Evolutionary conservation across 2,797 vertebrate genomes (phyloP), one percentile per base, ranked within the genome.

Genomic region (Triplophysa bombifrons): DNA sequence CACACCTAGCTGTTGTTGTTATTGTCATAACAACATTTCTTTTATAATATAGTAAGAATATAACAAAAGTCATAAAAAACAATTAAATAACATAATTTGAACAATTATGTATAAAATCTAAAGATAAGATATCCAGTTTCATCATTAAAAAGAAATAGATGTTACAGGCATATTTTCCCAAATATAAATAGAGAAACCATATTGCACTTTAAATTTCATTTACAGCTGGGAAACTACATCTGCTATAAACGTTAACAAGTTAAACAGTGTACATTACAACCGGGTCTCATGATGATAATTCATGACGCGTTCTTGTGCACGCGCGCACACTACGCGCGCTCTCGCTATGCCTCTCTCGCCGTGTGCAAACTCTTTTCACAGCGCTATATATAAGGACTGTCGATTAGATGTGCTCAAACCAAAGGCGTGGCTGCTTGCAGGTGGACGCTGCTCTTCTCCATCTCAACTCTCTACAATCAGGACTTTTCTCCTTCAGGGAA

Each of bases 371-470:
- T 88, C 78, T 90, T 91, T 92, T 85, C 80, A 86, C 78, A 17
- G 34, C 8, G 66, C 76, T 92, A 91, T 92, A 93, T 91, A 91
- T 86, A 84, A 82, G 60, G 11, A 60, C 56, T 30, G 70, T 27
- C 38, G 76, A 65, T 61, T 81, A 79, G 81, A 86, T 84, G 81
- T 83, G 87, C 86, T 51, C 82, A 87, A 30, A 83, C 56, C 70
- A 76, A 46, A 88, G 88, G 87, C 81, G 90, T 88, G 87, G 86
- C 80, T 75, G 64, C 58, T 0, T 60, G 84, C 91, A 91, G 90
- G 91, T 92, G 88, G 78, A 66, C 70, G 55, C 41, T 69, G 78
- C 78, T 41, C 20, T 72, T 81, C 70, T 80, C 74, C 81, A 75
- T 78, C 73, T 61, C 56, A 72, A 41, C 74, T 71, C 17, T 44